Conservation (phyloP, 2,113 vertebrate genomes). For the Proteles cristata region DNA sequence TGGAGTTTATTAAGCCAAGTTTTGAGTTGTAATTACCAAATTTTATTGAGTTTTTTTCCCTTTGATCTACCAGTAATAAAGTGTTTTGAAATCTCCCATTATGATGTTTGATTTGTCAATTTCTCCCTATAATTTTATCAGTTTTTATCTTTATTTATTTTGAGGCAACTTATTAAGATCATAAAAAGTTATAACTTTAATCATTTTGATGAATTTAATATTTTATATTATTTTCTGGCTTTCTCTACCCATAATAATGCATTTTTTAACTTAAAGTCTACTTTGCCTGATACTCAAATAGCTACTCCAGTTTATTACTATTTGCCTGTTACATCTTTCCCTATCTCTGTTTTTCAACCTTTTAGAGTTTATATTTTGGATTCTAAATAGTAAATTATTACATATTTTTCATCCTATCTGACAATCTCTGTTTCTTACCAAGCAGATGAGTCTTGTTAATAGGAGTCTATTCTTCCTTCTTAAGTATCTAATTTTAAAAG, state of each 20-base stretch:
- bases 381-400: neutral
- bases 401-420: neutral
- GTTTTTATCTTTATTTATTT: conserved; percentile 30
- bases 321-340: neutral
- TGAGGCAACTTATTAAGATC: neutral
- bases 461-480: neutral
- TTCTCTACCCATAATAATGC: neutral
- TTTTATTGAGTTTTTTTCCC: neutral
- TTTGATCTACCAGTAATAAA: neutral
- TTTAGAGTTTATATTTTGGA: neutral
- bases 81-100: conserved; percentile 20
- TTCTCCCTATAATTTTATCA: neutral
- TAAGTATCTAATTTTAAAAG: conserved; percentile 2
- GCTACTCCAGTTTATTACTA: neutral
- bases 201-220: neutral
- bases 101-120: neutral
- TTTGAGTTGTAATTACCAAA: neutral
- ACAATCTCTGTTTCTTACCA: neutral
- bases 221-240: neutral
- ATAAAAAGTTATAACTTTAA: neutral
- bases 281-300: neutral
- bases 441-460: neutral
- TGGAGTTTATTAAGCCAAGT: neutral
- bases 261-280: neutral
- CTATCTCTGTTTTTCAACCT: neutral